These are phyloP conservation scores for Actinia tenebrosa DNA, from an alignment of 64 coral and sea anemone species.

Conservation along the genomic window DNA sequence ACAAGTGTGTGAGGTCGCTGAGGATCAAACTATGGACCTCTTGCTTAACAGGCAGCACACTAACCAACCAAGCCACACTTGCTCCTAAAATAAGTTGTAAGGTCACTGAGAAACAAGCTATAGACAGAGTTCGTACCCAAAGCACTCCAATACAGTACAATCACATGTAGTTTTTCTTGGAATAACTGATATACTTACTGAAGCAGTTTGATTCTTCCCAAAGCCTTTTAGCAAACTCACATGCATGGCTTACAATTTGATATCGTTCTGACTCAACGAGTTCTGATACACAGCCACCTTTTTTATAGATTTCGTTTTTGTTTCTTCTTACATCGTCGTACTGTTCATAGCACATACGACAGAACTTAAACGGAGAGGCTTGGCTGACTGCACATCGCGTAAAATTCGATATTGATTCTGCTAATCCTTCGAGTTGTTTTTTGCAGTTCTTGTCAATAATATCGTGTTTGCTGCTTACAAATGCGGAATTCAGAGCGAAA, in stretches of 20 bases:
- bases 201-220: conserved; percentile 33
- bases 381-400: conserved; percentile 40
- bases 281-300: neutral
- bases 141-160: too few relatives aligned
- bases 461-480: neutral
- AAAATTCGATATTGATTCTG: conserved; percentile 31
- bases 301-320: neutral
- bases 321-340: neutral
- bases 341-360: conserved; percentile 8
- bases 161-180: neutral
- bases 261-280: conserved; percentile 29
- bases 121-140: too few relatives aligned
- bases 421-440: conserved; percentile 20
- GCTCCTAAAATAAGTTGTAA: too few relatives aligned
- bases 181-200: conserved; percentile 1
- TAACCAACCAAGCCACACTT: too few relatives aligned
- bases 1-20: too few relatives aligned
- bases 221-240: conserved; percentile 21
- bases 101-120: too few relatives aligned
- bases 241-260: conserved; percentile 41
- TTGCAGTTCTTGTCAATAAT: neutral
- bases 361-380: conserved; percentile 46
- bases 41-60: too few relatives aligned
- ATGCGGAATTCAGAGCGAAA: neutral
- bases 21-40: too few relatives aligned